These are phyloP conservation scores for Propithecus deckenii DNA, from an alignment of 2,797 vertebrate species.

Conservation along the genomic window DNA sequence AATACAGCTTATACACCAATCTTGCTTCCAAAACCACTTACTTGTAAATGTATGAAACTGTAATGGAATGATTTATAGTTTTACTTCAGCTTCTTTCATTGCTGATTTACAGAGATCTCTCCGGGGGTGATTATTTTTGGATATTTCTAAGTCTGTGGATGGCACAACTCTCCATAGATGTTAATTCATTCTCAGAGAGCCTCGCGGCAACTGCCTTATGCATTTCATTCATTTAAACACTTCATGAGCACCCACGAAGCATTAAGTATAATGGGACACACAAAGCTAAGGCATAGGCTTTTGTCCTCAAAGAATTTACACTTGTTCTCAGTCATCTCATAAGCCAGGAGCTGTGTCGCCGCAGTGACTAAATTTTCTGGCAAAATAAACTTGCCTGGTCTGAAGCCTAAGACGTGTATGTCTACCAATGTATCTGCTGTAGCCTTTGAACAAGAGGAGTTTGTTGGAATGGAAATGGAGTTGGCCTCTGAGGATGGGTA, in stretches of 20 bases:
- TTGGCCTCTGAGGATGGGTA: neutral
- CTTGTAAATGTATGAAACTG: slow-evolving; percentile 48
- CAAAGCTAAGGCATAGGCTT: neutral
- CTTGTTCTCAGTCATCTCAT: neutral
- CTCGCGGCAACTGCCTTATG: neutral
- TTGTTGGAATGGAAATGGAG: neutral
- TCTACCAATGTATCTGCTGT: neutral
- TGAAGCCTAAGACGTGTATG: neutral
- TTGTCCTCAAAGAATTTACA: neutral
- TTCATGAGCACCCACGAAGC: neutral
- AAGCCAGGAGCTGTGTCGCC: neutral
- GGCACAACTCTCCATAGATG: neutral
- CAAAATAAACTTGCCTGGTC: neutral
- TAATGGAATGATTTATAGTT: slow-evolving; percentile 68
- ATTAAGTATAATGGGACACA: neutral
- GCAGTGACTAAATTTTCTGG: neutral
- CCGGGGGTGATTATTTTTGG: slow-evolving; percentile 65
- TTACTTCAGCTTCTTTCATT: slow-evolving; percentile 55
- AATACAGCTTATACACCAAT: slow-evolving; percentile 43
- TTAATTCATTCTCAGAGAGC: slow-evolving; percentile 46
- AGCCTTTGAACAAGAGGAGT: neutral
- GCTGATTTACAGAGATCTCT: slow-evolving; percentile 63
- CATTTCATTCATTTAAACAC: slow-evolving; percentile 3
- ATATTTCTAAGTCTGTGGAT: slow-evolving; percentile 43
- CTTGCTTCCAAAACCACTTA: slow-evolving; percentile 59